Conservation (phyloP, 1,140 invertebrate species). For the Temnothorax nylanderi region DNA sequence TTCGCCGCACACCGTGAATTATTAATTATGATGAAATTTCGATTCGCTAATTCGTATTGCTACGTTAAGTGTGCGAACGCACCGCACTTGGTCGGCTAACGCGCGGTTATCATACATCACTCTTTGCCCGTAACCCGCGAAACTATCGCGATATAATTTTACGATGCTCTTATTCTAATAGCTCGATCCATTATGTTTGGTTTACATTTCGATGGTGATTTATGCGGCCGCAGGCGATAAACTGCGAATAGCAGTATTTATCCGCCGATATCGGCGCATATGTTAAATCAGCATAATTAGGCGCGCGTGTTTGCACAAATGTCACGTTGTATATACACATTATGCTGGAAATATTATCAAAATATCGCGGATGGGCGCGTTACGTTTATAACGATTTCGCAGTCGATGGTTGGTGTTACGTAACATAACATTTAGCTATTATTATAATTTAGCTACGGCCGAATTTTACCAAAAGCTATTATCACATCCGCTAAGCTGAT, state of each 20-base stretch:
- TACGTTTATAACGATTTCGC: conserved; percentile 13
- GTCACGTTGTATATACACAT: no score
- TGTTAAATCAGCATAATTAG: conserved; percentile 41
- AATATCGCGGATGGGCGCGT: background rate
- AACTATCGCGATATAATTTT: conserved; percentile 42
- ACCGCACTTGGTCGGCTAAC: background rate
- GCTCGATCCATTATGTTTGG: conserved; percentile 25
- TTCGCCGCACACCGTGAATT: background rate
- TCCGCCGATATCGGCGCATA: background rate
- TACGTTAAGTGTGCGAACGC: conserved; percentile 15
- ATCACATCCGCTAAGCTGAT: conserved; percentile 20
- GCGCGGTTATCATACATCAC: conserved; percentile 1
- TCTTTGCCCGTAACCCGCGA: background rate
- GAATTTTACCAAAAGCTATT: conserved; percentile 14
- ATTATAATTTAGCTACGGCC: conserved; percentile 9
- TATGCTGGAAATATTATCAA: conserved; percentile 24
- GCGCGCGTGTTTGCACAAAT: background rate
- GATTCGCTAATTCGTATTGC: conserved; percentile 21
- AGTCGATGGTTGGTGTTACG: conserved; percentile 11
- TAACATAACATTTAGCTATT: background rate
- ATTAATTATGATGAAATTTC: conserved; percentile 47
- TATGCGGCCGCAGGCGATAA: conserved; percentile 23
- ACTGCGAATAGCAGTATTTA: conserved; percentile 41
- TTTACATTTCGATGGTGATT: conserved; percentile 48
- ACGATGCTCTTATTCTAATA: conserved; percentile 27